Evolutionary conservation across 1,140 invertebrate species (phyloP), one percentile per base, ranked within the genome.

Genomic region (Aphelinus atriplicis): DNA sequence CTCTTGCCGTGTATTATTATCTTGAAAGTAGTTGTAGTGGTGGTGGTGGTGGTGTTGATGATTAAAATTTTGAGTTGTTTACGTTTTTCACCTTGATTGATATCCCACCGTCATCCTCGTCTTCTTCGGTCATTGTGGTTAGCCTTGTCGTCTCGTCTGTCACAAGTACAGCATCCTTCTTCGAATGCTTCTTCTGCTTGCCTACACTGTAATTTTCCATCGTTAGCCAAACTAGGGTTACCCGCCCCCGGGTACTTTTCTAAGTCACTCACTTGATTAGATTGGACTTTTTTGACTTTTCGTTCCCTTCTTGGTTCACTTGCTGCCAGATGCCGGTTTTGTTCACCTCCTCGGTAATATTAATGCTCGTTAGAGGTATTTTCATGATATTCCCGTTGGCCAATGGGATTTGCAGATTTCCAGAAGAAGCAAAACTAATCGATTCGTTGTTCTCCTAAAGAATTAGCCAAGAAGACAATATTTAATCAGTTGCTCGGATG

Each of bases 251-350:
- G 5, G 50, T 45, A 66, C 7, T 10, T 55, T 61, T 55, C 2
- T 10, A 10, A n/a, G 50, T 63, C 57, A 79, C 84, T 74, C 83
- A 87, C 86, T 84, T 87, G 66, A 83, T 86, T 51, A 84, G 69
- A 75, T 88, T 86, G 4, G 81, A 80, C 62, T 87, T 84, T 62
- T 89, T 89, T 26, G 80, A 78, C 42, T 86, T 86, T 64, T 88
- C 86, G 75, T 92, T 92, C 67, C 83, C 87, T 75, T 90, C 89
- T 26, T 26, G 26, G 80, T 96, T 96, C 10, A 98, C 95, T 84
- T 96, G 95, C 82, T 97, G 95, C 97, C 97, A 98, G 80, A 98
- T 95, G 45, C 94, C 95, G 47, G 94, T 96, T 84, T 96, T 96
- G 82, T 96, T 95, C 42, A 98, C 93, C 86, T 98, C 96, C 85